These are phyloP conservation scores for Rhamphomyia laevipes DNA, from an alignment of 2,888 invertebrate genomes.

Conservation along the genomic window DNA sequence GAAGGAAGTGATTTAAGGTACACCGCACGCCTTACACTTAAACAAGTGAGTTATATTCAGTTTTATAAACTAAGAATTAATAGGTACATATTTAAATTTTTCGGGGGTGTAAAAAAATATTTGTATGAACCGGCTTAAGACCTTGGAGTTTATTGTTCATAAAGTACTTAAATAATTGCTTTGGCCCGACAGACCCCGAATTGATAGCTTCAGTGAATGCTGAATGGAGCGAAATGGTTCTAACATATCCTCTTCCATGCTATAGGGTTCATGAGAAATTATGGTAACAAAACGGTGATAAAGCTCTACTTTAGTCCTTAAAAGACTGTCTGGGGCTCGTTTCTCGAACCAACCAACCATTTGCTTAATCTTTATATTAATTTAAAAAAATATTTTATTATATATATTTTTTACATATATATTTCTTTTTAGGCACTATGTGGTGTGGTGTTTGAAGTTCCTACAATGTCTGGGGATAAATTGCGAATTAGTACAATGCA, in stretches of 20 bases:
- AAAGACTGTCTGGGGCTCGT: too few relatives aligned
- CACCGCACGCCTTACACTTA: constrained; percentile 75
- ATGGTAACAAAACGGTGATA: too few relatives aligned
- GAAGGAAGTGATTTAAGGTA: constrained; percentile 91
- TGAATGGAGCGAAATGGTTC: too few relatives aligned
- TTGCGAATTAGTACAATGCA: constrained; percentile 70
- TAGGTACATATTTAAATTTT: not conserved
- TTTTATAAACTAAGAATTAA: not conserved
- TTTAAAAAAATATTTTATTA: constrained; percentile 1
- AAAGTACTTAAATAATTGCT: too few relatives aligned
- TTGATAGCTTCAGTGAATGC: too few relatives aligned
- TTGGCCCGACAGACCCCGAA: too few relatives aligned
- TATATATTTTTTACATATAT: constrained; percentile 3
- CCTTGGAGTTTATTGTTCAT: too few relatives aligned
- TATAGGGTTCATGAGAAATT: too few relatives aligned
- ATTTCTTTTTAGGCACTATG: constrained; percentile 71
- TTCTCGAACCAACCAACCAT: not conserved
- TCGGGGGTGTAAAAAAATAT: not conserved
- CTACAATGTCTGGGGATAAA: constrained; percentile 79
- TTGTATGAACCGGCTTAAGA: not conserved
- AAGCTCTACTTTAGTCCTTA: too few relatives aligned
- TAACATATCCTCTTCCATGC: too few relatives aligned
- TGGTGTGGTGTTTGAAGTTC: constrained; percentile 81
- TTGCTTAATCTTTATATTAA: not conserved
- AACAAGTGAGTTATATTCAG: constrained; percentile 57